Evolutionary conservation across 2,113 vertebrate species (phyloP).

Genomic region (Burhinus oedicnemus): DNA sequence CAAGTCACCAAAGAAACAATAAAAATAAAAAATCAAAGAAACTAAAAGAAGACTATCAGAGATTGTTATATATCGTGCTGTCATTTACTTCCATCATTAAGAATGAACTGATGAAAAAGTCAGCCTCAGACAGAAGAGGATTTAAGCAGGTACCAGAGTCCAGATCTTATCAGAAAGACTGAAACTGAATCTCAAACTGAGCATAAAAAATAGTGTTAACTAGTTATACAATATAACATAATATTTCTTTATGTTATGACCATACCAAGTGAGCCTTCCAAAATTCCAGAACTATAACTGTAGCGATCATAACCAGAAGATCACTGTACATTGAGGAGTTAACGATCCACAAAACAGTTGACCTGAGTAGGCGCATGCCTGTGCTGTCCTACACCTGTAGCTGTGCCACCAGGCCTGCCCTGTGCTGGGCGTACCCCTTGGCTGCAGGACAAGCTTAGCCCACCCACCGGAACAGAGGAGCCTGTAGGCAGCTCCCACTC

Average conservation of each 20-base stretch:
- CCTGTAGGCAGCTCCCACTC: background rate
- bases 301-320: background rate
- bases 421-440: fast-evolving
- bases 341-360: background rate
- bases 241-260: background rate
- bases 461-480: background rate
- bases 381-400: fast-evolving
- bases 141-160: background rate
- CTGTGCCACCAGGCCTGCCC: background rate
- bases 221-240: background rate
- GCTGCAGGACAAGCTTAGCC: background rate
- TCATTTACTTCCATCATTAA: background rate
- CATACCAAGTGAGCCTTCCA: background rate
- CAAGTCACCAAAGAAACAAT: background rate
- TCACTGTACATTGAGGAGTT: background rate
- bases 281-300: background rate
- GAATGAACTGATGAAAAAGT: background rate
- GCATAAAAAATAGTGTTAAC: background rate
- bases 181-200: background rate
- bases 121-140: background rate
- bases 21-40: background rate
- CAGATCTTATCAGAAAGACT: background rate
- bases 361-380: background rate
- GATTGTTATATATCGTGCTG: background rate
- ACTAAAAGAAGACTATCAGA: background rate